Base-by-base conservation (phyloP, 2,888 invertebrate species). In the Macropis europaea region DNA sequence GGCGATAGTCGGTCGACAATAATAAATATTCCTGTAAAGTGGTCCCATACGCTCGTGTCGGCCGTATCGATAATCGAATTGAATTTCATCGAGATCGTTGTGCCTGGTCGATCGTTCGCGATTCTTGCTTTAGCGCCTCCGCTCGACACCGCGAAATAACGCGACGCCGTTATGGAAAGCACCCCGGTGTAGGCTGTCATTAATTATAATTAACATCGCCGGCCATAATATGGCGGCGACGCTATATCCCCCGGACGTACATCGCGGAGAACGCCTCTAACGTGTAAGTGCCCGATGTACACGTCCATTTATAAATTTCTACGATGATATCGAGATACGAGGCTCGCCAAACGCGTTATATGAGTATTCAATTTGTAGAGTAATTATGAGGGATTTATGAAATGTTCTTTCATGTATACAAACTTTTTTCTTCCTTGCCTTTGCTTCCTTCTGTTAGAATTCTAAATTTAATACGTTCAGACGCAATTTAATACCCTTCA, bases 151-250 rank as follows among this genome's bases (percentile, higher is more conserved):
- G 36, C 28, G 62, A 47, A 71, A 72, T 74, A 71, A 68, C 54
- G 57, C 42, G 62, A 38, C 50, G 50, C 48, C 61, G 62, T 67
- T 60, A 42, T 22, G 59, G 64, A 59, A 68, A 59, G n/a, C n/a
- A n/a, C 43, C 57, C 40, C 61, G 40, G 36, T 62, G 15, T 24
- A 17, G 26, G 24, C 61, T 56, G 62, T 74, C 73, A 63, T 82
- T 81, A 84, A 84, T 84, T 82, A 74, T 61, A 76, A 84, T 81
- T 81, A 81, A 84, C 73, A 75, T 73, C 66, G 69, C 47, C 60
- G 67, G 57, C 77, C 76, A 77, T 79, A 80, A 81, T n/a, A n/a
- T 79, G 75, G 72, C 59, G 57, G 30, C 43, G 24, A 22, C 56
- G 50, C 63, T 74, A 61, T 67, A 76, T 66, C 61, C 52, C 53